A percentile compares a stretch with the other conserved stretches of the same genome.
These are phyloP conservation scores for Umimayanthus kanabou DNA, from an alignment of 92 coral and sea anemone species.

Conservation along the genomic window DNA sequence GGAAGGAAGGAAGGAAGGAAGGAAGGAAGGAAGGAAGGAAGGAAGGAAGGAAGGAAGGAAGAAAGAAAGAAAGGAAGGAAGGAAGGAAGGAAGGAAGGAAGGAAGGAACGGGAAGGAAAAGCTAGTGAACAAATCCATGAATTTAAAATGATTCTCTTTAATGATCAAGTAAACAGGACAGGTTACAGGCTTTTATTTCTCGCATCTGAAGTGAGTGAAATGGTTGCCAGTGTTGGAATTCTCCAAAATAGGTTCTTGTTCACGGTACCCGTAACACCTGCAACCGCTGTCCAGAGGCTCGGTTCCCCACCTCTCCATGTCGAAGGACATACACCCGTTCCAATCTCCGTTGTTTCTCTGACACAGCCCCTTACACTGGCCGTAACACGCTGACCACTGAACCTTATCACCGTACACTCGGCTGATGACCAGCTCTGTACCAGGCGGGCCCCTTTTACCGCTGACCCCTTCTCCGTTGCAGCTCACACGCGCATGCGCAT, in stretches of 20 bases:
- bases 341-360: neutral
- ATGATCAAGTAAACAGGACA: neutral
- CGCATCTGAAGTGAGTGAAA: neutral
- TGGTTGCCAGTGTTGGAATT: neutral
- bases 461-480: neutral
- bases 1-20: too few relatives aligned
- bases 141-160: neutral
- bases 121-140: too few relatives aligned
- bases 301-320: neutral
- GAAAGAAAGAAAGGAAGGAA: too few relatives aligned
- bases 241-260: slow-evolving; percentile 1
- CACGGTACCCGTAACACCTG: slow-evolving; percentile 20
- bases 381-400: neutral
- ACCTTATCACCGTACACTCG: neutral
- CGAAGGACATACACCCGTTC: neutral
- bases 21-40: too few relatives aligned
- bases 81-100: too few relatives aligned
- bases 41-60: too few relatives aligned
- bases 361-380: slow-evolving; percentile 2
- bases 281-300: neutral
- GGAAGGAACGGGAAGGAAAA: too few relatives aligned
- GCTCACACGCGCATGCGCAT: neutral
- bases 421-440: slow-evolving; percentile 5
- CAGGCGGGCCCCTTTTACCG: slow-evolving; percentile 10
- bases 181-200: neutral